Percentiles rank a stretch among this genome's conserved stretches.
These are phyloP conservation scores for Osmerus eperlanus DNA, from an alignment of 2,113 vertebrate species.

Conservation along the genomic window DNA sequence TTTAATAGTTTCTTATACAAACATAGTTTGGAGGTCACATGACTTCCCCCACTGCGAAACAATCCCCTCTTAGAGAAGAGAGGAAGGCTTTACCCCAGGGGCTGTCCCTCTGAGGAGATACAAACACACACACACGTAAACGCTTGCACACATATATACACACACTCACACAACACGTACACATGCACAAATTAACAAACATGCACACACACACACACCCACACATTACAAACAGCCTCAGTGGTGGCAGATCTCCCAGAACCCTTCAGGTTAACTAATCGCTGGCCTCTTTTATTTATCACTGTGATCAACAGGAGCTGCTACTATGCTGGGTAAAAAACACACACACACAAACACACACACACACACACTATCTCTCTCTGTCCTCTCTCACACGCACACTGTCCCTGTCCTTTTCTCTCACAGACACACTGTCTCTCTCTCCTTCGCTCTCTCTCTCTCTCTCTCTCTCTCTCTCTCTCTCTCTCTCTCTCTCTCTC, in stretches of 20 bases:
- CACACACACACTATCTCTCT: background rate
- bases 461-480: too few species aligned
- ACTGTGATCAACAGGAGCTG: constrained; percentile 8
- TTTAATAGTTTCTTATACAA: too few species aligned
- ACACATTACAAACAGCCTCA: background rate
- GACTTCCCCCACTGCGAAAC: too few species aligned
- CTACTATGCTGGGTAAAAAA: background rate
- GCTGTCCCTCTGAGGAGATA: background rate
- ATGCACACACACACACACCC: background rate
- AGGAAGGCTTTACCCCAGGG: background rate
- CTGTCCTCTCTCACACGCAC: background rate
- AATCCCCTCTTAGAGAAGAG: too few species aligned
- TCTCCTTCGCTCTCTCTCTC: too few species aligned
- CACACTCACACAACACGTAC: background rate
- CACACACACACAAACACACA: background rate
- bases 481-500: too few species aligned
- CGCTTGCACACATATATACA: background rate
- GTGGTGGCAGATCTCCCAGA: constrained; percentile 18
- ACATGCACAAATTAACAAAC: background rate
- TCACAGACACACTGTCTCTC: too few species aligned
- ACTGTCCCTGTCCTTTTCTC: too few species aligned
- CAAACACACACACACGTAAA: background rate
- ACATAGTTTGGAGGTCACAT: too few species aligned
- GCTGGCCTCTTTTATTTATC: constrained; percentile 5
- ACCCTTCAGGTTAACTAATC: constrained; percentile 17